These are phyloP conservation scores for Zaprionus ghesquierei DNA, from an alignment of 1,140 invertebrate genomes.

Conservation along the genomic window DNA sequence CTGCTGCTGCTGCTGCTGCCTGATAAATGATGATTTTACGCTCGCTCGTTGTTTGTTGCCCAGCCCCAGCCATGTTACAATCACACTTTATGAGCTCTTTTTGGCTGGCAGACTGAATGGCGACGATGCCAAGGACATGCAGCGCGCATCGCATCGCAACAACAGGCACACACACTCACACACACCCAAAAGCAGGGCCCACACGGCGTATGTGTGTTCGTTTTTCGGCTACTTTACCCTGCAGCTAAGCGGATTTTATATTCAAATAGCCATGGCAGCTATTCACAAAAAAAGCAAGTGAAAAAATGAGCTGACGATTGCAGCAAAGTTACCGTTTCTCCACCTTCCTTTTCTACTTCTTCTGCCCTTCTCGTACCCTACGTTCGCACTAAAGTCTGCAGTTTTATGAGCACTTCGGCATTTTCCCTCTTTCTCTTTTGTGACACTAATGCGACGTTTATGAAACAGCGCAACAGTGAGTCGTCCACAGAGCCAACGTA, in stretches of 20 bases:
- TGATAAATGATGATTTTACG: conserved; percentile 78
- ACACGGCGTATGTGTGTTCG: conserved; percentile 39
- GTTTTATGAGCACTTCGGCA: conserved; percentile 61
- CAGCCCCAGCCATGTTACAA: conserved; percentile 55
- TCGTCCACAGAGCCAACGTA: conserved; percentile 24
- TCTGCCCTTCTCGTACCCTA: neutral
- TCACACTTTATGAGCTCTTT: conserved; percentile 67
- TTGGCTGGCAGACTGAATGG: conserved; percentile 36
- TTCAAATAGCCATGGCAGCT: conserved; percentile 58
- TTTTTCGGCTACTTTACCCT: conserved; percentile 43
- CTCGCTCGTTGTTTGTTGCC: conserved; percentile 39
- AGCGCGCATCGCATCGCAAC: conserved; percentile 12
- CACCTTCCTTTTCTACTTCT: conserved; percentile 36
- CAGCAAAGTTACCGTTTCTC: conserved; percentile 55
- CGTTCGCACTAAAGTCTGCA: conserved; percentile 66
- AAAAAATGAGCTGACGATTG: conserved; percentile 64
- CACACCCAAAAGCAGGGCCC: conserved; percentile 11
- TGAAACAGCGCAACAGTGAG: conserved; percentile 58
- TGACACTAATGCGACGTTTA: conserved; percentile 78
- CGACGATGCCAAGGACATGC: conserved; percentile 39
- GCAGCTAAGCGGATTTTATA: conserved; percentile 69
- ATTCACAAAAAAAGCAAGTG: conserved; percentile 13
- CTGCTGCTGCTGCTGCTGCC: conserved; percentile 17
- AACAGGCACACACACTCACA: conserved; percentile 16
- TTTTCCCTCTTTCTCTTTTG: conserved; percentile 4